Conservation (phyloP, 2,888 invertebrate species). For the Hirtodrosophila trivittata region DNA sequence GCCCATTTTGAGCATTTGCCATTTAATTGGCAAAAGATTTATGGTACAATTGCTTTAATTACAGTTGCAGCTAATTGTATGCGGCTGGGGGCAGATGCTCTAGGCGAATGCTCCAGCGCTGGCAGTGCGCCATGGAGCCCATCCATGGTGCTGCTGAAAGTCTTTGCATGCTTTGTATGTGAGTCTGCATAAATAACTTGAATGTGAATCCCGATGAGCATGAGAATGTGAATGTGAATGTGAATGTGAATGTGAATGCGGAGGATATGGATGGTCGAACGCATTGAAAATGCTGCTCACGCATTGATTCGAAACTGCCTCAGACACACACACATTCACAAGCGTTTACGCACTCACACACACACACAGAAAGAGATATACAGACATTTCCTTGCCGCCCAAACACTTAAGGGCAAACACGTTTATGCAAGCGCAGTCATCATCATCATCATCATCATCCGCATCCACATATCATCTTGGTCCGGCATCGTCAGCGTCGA, state of each 20-base stretch:
- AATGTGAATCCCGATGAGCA: conserved; percentile 12
- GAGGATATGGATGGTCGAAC: conserved; percentile 22
- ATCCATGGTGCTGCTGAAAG: conserved; percentile 24
- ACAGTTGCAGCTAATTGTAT: conserved; percentile 79
- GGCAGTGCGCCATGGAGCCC: conserved; percentile 39
- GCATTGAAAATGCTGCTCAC: conserved; percentile 71
- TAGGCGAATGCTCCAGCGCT: conserved; percentile 15
- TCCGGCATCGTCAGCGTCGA: conserved; percentile 29
- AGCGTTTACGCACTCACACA: neutral
- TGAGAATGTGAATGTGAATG: neutral
- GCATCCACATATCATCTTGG: conserved; percentile 25
- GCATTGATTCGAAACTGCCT: conserved; percentile 57
- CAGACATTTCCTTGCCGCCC: conserved; percentile 16
- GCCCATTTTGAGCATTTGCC: conserved; percentile 51
- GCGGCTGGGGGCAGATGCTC: conserved; percentile 56
- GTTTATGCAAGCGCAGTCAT: conserved; percentile 76
- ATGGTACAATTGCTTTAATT: conserved; percentile 79
- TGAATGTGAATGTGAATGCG: conserved; percentile 1
- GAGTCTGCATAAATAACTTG: conserved; percentile 74
- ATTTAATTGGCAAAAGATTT: conserved; percentile 74
- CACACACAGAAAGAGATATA: conserved; percentile 1
- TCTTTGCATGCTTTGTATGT: conserved; percentile 75
- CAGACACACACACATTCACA: conserved; percentile 15
- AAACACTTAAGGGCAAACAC: conserved; percentile 72
- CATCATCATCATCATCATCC: conserved; percentile 35